Evolutionary conservation across 2,888 invertebrate genomes (phyloP).

Genomic region (Sminthurides aquaticus): DNA sequence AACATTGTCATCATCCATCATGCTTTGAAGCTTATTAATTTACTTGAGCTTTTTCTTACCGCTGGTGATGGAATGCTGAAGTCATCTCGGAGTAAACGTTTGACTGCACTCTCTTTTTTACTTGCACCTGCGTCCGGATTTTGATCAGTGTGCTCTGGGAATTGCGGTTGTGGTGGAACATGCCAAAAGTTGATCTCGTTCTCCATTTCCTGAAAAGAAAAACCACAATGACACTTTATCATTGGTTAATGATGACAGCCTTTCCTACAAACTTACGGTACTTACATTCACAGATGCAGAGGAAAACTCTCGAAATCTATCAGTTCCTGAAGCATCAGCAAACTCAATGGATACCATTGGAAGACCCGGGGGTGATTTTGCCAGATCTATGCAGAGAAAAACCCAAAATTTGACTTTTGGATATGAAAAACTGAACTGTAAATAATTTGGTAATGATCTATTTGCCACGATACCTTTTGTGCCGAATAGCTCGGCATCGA

Average conservation of each 20-base stretch:
- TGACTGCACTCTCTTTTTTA: constrained; percentile 32
- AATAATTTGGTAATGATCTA: not conserved
- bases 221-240: not conserved
- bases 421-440: not conserved
- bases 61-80: not conserved
- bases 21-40: too few species aligned
- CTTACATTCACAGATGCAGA: constrained; percentile 6
- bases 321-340: not conserved
- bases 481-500: constrained; percentile 44
- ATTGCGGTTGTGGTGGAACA: not conserved
- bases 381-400: constrained; percentile 7
- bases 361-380: constrained; percentile 11
- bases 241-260: too few species aligned
- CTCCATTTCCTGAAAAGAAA: constrained; percentile 44
- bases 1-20: not conserved
- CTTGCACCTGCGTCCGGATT: not conserved
- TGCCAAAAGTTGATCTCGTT: constrained; percentile 42
- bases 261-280: too few species aligned
- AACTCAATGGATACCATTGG: constrained; percentile 9
- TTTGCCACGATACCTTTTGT: constrained; percentile 44
- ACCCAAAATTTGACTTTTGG: not conserved
- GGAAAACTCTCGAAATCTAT: constrained; percentile 2
- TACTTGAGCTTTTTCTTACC: not conserved
- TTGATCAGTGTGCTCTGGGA: not conserved
- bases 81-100: constrained; percentile 31